phyloP scores from a whole-genome alignment of 2,888 invertebrate genomes.

The Eledona agricola region DNA sequence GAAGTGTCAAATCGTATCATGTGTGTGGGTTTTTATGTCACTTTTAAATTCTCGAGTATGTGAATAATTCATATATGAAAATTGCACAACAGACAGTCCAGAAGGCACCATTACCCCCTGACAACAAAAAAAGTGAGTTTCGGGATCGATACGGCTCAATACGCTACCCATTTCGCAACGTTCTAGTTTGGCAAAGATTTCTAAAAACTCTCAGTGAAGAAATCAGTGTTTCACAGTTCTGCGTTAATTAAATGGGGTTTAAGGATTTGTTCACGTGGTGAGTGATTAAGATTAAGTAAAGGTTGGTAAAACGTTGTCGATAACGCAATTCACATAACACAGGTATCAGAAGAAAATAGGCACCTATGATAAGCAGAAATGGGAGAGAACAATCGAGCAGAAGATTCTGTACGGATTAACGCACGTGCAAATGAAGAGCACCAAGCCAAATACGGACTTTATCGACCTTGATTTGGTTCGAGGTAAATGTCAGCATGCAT shows the following conservation, averaged over 20 bases:
- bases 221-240: slow-evolving; percentile 5
- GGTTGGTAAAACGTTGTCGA: not conserved
- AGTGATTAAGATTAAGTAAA: slow-evolving; percentile 29
- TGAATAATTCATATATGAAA: slow-evolving; percentile 3
- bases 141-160: no score
- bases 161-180: no score
- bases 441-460: slow-evolving; percentile 86
- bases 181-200: no score
- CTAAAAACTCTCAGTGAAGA: slow-evolving; percentile 5
- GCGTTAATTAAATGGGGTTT: slow-evolving; percentile 55
- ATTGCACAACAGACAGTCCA: not conserved
- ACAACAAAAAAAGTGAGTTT: no score
- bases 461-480: slow-evolving; percentile 96
- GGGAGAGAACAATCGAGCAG: slow-evolving; percentile 96
- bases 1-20: no score
- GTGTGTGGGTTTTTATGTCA: no score
- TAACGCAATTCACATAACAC: no score
- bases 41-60: slow-evolving; percentile 2
- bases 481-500: slow-evolving; percentile 70
- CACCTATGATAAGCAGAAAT: slow-evolving; percentile 95
- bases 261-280: slow-evolving; percentile 55
- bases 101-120: no score
- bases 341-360: slow-evolving; percentile 98
- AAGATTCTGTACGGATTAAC: slow-evolving; percentile 86
- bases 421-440: slow-evolving; percentile 77